Percentiles rank a stretch among this genome's conserved stretches.
These are phyloP conservation scores for Nomada lathburiana DNA, from an alignment of 2,888 invertebrate genomes.

Conservation along the genomic window DNA sequence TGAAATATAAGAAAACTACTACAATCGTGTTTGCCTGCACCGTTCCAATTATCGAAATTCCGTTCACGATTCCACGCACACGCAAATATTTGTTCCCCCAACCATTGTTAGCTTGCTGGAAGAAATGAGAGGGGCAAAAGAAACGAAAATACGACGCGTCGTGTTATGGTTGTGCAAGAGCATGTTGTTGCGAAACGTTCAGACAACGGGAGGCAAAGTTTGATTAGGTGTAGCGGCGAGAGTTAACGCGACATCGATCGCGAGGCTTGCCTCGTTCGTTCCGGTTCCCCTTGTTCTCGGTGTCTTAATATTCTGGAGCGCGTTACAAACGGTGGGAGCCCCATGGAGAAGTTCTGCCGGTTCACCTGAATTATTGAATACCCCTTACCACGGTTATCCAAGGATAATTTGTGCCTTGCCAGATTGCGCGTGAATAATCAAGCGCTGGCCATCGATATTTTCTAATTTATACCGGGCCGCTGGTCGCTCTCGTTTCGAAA, in stretches of 20 bases:
- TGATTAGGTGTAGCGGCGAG: conserved; percentile 47
- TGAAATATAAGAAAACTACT: not conserved
- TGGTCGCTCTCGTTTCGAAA: not conserved
- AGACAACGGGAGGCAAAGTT: conserved; percentile 47
- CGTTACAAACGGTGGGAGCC: conserved; percentile 51
- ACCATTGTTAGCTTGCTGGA: no score
- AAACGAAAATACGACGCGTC: not conserved
- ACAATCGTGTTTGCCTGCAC: no score
- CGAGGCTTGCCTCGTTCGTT: conserved; percentile 34
- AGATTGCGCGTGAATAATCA: conserved; percentile 63
- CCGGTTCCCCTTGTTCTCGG: conserved; percentile 25
- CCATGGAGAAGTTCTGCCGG: conserved; percentile 46
- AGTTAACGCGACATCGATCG: conserved; percentile 65
- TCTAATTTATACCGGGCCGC: conserved; percentile 5
- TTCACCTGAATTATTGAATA: conserved; percentile 61
- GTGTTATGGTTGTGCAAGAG: conserved; percentile 1
- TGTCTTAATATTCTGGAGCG: conserved; percentile 19
- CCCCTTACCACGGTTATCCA: conserved; percentile 55
- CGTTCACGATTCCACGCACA: no score
- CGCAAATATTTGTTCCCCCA: not conserved
- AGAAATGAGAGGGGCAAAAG: no score
- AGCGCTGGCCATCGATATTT: conserved; percentile 28
- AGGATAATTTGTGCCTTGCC: conserved; percentile 52
- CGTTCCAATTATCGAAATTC: not conserved
- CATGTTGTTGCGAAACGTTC: conserved; percentile 6